phyloP scores from a whole-genome alignment of 2,113 vertebrate genomes.

The Ancistrus triradiatus region DNA sequence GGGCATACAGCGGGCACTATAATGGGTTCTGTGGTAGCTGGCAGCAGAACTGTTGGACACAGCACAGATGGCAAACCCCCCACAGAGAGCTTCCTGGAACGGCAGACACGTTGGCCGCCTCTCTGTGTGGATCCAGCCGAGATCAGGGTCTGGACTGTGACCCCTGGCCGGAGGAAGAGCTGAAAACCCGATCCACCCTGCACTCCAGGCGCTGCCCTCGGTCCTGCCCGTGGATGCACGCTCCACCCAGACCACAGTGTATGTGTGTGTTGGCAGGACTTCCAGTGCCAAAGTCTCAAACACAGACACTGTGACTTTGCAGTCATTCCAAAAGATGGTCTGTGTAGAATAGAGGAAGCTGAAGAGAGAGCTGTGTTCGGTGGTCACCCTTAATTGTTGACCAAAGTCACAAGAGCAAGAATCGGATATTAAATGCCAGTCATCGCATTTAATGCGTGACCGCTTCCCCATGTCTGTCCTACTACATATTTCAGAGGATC shows the following conservation, averaged over 20 bases:
- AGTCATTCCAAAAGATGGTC: constrained; percentile 38
- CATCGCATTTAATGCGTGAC: no score
- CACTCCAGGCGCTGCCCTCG: background rate
- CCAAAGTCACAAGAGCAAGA: no score
- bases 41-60: constrained; percentile 30
- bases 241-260: constrained; percentile 25
- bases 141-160: constrained; percentile 32
- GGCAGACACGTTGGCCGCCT: constrained; percentile 21
- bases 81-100: constrained; percentile 37
- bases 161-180: constrained; percentile 24
- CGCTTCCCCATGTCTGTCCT: no score
- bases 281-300: constrained; percentile 35
- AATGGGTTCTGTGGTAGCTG: constrained; percentile 21
- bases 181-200: constrained; percentile 7
- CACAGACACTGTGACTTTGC: constrained; percentile 47
- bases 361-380: no score
- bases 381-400: no score
- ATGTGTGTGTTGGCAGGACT: constrained; percentile 15
- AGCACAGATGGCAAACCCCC: constrained; percentile 42
- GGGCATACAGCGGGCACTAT: constrained; percentile 2
- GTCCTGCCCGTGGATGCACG: background rate
- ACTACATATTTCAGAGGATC: no score
- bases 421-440: no score
- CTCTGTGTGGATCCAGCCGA: constrained; percentile 14
- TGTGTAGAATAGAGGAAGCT: no score